Evolutionary conservation across 2,113 vertebrate species (phyloP), one percentile per base, ranked within the genome.

Genomic region (Rhinoderma darwinii): DNA sequence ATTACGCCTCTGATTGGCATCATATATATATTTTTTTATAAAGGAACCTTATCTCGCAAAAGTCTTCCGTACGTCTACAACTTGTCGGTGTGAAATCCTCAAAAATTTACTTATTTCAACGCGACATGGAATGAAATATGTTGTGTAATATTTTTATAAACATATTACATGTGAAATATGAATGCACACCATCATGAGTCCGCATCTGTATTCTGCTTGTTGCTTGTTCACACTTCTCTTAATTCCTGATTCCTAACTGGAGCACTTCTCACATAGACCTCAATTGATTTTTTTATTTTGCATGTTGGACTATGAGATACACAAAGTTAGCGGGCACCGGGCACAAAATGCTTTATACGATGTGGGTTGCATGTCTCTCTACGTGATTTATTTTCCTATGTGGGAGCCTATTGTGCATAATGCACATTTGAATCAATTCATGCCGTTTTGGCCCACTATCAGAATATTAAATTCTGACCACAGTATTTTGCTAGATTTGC

Each of bases 361-460:
- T 91, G 94, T 95, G 95, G 96, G 91, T 80, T 89, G 88, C 82
- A 1, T 92, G 90, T 91, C 88, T n/a, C 88, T 91, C 85, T 91
- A 91, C 88, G 90, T 91, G 91, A 96, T 95, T 91, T 88, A 22
- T 93, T 91, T 90, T 85, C 89, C 90, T 93, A 87, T 90, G 94
- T 94, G 91, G 92, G 93, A 92, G 91, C 88, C 89, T 88, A 86
- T 89, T 91, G 90, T 89, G 93, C 91, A 92, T 92, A 93, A 94
- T 94, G 93, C 92, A 91, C 93, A 93, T 95, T 96, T 94, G 91
- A 94, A 91, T 93, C 89, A 82, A 84, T 88, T 83, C 88, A 92
- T 86, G 92, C 89, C 89, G 14, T 89, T 89, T 92, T 94, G 94
- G 94, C 91, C 88, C 88, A 88, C 88, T 82, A 18, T 72, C 90